Base-by-base conservation (phyloP, 92 coral and sea anemone species). In the Palythoa grandiflora region DNA sequence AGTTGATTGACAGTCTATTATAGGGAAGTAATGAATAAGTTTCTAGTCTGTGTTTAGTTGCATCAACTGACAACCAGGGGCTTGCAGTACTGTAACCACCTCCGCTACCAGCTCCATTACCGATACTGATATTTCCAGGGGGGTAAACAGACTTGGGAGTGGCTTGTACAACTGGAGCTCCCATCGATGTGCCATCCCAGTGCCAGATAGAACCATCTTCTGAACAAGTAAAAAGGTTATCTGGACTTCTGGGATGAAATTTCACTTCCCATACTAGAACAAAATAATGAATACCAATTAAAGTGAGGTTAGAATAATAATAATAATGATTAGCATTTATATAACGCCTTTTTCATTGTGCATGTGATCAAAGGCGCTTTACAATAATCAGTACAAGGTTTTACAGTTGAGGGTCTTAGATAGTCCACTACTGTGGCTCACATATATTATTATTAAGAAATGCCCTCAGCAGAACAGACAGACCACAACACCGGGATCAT, bases 121-220 rank as follows among this genome's bases (percentile, higher is more conserved):
- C 84, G 15, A 78, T 44, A 11, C 61, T 76, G 9, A 89, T 73
- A 19, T 80, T 59, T 48, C 86, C 84, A 44, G 92, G 80, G 20
- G 80, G 54, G 79, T 83, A 83, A 83, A 89, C 66, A 50, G 87
- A 87, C 79, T 53, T 93, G 60, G 93, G 39, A 36, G 89, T 89
- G 55, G 91, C 85, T 10, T 87, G 74, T 38, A 90, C 72, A 9
- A 90, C 72, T 63, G 84, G 87, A 16, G 84, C 87, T 16, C 93
- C 94, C 93, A 97, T 94, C 7, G 98, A 92, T 11, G 99, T 89
- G 7, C 99, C 99, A 87, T 97, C 98, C 99, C 99, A 97, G 83
- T 95, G 99, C 98, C 99, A 97, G 17, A 97, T 74, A 40, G 98
- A 94, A 84, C 99, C 99, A 50, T 97, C 99, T 74, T 97, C 96